Percentiles rank a stretch among this genome's conserved stretches.
phyloP scores from a whole-genome alignment of 1,140 invertebrate species.

The Anastatus disparis region DNA sequence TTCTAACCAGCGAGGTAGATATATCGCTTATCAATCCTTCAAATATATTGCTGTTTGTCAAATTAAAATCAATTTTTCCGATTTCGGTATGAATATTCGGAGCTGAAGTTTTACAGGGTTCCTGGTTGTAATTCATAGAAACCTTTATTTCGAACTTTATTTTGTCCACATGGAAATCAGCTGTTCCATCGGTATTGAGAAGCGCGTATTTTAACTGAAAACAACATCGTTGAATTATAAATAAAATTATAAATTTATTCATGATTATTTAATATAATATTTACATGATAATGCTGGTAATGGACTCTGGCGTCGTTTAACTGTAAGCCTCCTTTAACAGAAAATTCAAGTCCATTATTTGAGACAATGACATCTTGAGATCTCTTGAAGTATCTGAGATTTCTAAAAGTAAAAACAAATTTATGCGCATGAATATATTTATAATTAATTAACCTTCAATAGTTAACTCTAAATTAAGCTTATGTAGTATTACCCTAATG shows the following conservation, averaged over 20 bases:
- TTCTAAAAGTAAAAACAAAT: not conserved
- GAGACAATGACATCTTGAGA: not conserved
- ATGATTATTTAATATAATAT: not conserved
- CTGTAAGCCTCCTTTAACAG: not conserved
- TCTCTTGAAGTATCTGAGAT: not conserved
- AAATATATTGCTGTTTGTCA: not conserved
- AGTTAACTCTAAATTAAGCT: too few relatives aligned
- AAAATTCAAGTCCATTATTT: slow-evolving; percentile 3
- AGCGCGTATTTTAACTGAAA: not conserved
- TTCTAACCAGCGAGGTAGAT: not conserved
- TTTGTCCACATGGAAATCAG: not conserved
- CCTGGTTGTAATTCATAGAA: not conserved
- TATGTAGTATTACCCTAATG: slow-evolving; percentile 1
- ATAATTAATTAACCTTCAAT: not conserved
- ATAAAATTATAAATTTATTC: not conserved
- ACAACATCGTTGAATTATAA: not conserved
- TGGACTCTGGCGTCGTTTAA: not conserved
- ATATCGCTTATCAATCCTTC: not conserved
- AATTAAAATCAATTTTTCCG: not conserved
- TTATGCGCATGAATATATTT: too few relatives aligned
- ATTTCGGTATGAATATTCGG: not conserved
- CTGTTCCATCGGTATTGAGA: not conserved
- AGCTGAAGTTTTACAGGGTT: not conserved
- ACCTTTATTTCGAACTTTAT: not conserved
- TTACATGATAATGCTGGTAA: not conserved